phyloP scores from a whole-genome alignment of 2,797 vertebrate species.

The Caiman crocodilus region DNA sequence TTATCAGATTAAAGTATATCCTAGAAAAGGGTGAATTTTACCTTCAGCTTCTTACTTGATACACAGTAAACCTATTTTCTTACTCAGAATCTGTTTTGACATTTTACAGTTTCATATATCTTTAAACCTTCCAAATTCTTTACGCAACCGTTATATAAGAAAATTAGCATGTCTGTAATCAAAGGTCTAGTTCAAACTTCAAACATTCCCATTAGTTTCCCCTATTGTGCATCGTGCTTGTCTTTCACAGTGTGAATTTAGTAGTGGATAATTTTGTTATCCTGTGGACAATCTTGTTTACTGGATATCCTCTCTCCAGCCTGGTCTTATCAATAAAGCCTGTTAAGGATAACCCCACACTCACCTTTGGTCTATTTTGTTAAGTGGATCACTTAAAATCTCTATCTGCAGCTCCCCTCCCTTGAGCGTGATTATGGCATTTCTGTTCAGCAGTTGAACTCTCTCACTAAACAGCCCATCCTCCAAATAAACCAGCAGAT shows the following conservation, averaged over 20 bases:
- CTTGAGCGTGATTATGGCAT: constrained; percentile 27
- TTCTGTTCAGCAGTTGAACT: constrained; percentile 44
- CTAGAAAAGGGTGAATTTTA: background rate
- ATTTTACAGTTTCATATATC: background rate
- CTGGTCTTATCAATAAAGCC: constrained; percentile 1
- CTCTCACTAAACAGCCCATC: constrained; percentile 51
- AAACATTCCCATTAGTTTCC: background rate
- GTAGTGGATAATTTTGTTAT: constrained; percentile 34
- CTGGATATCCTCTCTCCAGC: background rate
- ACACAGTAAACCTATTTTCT: rapidly evolving
- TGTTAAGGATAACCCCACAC: constrained; percentile 51
- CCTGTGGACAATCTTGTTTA: constrained; percentile 40
- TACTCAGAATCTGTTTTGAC: background rate
- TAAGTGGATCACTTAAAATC: constrained; percentile 56
- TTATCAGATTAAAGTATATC: background rate
- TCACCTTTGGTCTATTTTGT: constrained; percentile 56
- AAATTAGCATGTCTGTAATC: background rate
- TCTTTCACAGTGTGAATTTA: constrained; percentile 5
- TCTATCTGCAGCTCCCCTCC: constrained; percentile 28
- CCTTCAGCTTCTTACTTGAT: background rate
- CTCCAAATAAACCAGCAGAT: constrained; percentile 33
- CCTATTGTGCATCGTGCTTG: background rate
- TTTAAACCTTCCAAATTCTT: background rate
- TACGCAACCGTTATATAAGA: background rate
- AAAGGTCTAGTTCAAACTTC: background rate